Conservation (phyloP, 2,797 vertebrate genomes). For the Strix occidentalis region DNA sequence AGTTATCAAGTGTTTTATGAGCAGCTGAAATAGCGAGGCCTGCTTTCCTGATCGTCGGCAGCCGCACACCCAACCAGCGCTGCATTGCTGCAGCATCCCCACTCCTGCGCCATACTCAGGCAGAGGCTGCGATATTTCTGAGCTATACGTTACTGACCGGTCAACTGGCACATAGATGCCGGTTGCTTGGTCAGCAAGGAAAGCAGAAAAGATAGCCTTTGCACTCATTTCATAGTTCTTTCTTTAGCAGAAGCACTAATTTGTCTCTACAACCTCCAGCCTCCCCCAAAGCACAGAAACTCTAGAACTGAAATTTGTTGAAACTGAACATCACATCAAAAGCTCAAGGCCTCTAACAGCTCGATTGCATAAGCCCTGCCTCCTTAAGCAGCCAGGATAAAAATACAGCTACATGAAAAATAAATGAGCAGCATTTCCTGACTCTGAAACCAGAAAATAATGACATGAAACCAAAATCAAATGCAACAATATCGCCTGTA, state of each 20-base stretch:
- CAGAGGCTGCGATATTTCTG: neutral
- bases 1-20: neutral
- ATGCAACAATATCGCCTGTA: neutral
- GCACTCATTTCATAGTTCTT: neutral
- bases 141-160: fast-evolving
- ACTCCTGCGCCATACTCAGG: fast-evolving
- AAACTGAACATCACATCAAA: neutral
- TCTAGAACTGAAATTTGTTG: neutral
- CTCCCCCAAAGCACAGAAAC: neutral
- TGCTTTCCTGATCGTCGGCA: neutral
- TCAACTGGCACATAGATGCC: neutral
- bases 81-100: neutral
- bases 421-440: constrained; percentile 52
- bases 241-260: neutral
- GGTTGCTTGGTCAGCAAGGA: neutral
- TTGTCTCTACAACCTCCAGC: neutral
- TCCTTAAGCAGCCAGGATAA: constrained; percentile 28
- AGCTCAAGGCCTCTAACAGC: neutral
- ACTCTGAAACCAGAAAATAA: constrained; percentile 56
- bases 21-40: neutral
- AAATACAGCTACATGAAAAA: constrained; percentile 57
- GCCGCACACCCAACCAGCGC: fast-evolving
- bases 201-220: neutral
- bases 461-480: constrained; percentile 23
- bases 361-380: neutral